These are phyloP conservation scores for Ciconia boyciana DNA, from an alignment of 2,113 vertebrate species.

Conservation along the genomic window DNA sequence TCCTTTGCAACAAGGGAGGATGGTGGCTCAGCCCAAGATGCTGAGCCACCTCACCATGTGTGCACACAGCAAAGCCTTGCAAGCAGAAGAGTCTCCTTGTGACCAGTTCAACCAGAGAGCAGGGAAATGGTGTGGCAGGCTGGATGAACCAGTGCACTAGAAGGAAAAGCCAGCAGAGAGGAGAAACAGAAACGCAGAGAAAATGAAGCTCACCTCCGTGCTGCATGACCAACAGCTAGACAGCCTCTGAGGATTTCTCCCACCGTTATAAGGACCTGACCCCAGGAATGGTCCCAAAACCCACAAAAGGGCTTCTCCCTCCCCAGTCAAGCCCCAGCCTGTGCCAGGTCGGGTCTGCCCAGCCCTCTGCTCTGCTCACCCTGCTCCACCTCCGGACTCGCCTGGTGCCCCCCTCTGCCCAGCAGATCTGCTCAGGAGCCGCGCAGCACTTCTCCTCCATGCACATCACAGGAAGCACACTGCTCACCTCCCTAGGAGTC, in stretches of 20 bases:
- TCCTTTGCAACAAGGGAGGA: neutral
- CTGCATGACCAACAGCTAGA: neutral
- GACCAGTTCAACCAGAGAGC: neutral
- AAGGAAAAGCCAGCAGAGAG: neutral
- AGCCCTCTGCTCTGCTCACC: neutral
- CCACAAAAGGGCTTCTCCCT: neutral
- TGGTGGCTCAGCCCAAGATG: no score
- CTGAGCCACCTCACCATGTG: no score
- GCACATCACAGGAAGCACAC: neutral
- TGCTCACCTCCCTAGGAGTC: rapidly evolving
- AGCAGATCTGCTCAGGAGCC: neutral
- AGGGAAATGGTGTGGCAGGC: neutral
- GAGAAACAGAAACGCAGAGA: neutral
- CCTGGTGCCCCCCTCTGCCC: no score
- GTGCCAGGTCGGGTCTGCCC: rapidly evolving
- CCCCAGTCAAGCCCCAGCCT: no score
- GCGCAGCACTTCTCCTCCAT: neutral
- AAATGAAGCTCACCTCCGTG: neutral
- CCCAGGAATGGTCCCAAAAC: neutral
- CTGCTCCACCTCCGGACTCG: neutral
- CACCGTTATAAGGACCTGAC: neutral
- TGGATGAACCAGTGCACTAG: neutral
- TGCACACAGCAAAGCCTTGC: neutral
- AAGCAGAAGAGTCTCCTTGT: neutral
- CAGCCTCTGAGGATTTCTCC: neutral